A percentile compares a stretch with the other conserved stretches of the same genome.
These are phyloP conservation scores for Gallinago solitaria DNA, from an alignment of 2,797 vertebrate genomes.

Conservation along the genomic window DNA sequence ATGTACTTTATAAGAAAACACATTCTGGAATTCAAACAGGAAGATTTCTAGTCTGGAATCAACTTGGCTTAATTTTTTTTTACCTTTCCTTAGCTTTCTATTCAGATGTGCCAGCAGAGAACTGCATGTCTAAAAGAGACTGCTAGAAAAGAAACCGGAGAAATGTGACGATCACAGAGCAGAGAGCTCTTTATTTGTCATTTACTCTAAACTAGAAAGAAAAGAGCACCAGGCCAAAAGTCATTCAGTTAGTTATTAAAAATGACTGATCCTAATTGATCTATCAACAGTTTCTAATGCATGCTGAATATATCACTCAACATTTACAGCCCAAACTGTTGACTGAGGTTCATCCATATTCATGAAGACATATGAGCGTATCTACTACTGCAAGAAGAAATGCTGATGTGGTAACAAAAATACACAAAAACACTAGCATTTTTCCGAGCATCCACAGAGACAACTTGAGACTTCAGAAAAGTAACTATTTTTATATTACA, in stretches of 20 bases:
- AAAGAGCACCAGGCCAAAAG: neutral
- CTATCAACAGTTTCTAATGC: constrained; percentile 11
- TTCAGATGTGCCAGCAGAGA: neutral
- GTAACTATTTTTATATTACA: constrained; percentile 53
- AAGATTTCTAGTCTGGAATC: neutral
- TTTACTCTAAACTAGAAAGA: constrained; percentile 2
- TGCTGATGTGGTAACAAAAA: constrained; percentile 59
- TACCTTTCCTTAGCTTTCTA: neutral
- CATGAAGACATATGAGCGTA: neutral
- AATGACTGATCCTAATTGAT: constrained; percentile 30
- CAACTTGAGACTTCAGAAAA: constrained; percentile 43
- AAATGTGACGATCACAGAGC: neutral
- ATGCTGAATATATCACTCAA: neutral
- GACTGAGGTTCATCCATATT: constrained; percentile 26
- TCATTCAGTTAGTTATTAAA: neutral
- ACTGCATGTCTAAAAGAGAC: neutral
- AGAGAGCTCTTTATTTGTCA: neutral
- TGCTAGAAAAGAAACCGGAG: neutral
- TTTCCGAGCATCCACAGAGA: constrained; percentile 55
- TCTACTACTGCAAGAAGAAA: constrained; percentile 3
- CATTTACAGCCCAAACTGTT: constrained; percentile 6
- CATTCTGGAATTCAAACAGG: neutral
- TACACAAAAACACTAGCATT: constrained; percentile 42
- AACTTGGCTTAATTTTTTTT: neutral
- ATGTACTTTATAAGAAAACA: neutral